phyloP scores from a whole-genome alignment of 2,888 invertebrate genomes.

The Polia nebulosa region DNA sequence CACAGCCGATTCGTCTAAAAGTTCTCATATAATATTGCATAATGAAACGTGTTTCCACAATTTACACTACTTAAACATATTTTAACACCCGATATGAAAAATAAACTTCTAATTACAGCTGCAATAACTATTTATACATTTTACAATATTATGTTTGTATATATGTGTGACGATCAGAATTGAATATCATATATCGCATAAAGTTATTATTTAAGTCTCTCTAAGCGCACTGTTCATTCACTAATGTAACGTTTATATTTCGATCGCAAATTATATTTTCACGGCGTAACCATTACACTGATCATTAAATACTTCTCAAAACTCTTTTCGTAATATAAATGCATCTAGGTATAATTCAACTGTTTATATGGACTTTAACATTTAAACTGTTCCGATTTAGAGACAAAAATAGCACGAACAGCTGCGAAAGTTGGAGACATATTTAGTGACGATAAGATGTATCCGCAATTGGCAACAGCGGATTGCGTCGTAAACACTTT shows the following conservation, averaged over 20 bases:
- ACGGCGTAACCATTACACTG: slow-evolving; percentile 75
- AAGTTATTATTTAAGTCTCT: slow-evolving; percentile 80
- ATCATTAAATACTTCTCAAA: slow-evolving; percentile 75
- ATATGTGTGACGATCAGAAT: slow-evolving; percentile 74
- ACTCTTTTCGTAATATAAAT: slow-evolving; percentile 77
- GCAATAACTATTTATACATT: slow-evolving; percentile 91
- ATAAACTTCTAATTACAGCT: slow-evolving; percentile 91
- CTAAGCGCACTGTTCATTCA: slow-evolving; percentile 87
- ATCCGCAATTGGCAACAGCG: slow-evolving; percentile 25
- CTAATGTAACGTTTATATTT: slow-evolving; percentile 76
- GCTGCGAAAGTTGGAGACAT: slow-evolving; percentile 69
- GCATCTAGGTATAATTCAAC: slow-evolving; percentile 82
- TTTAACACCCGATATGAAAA: slow-evolving; percentile 91
- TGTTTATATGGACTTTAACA: slow-evolving; percentile 82
- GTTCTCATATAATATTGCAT: slow-evolving; percentile 84
- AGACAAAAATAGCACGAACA: slow-evolving; percentile 86
- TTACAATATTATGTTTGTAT: slow-evolving; percentile 84
- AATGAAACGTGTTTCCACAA: slow-evolving; percentile 87
- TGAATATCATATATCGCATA: slow-evolving; percentile 78
- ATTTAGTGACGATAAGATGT: slow-evolving; percentile 60
- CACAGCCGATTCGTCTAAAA: slow-evolving; percentile 90
- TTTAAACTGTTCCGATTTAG: slow-evolving; percentile 81
- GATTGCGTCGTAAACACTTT: slow-evolving; percentile 40
- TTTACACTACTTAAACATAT: slow-evolving; percentile 90
- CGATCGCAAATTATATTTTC: slow-evolving; percentile 82